Conservation (phyloP, 2,113 vertebrate species). For the Ginglymostoma cirratum region DNA sequence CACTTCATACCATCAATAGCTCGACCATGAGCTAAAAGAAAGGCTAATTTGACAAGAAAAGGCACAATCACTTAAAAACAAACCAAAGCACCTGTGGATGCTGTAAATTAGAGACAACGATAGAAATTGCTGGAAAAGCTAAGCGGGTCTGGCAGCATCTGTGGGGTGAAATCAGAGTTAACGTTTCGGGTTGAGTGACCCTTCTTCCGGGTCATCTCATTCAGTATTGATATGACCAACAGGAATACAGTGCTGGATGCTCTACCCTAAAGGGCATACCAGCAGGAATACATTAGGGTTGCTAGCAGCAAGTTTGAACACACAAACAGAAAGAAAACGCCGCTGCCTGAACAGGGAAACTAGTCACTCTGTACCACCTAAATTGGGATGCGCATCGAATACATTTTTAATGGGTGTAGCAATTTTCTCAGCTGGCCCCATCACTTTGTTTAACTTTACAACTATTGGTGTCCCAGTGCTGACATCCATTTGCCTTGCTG, state of each 20-base stretch:
- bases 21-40: too few species aligned
- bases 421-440: neutral
- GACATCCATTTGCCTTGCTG: neutral
- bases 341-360: neutral
- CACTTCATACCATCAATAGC: too few species aligned
- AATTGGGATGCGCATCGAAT: neutral
- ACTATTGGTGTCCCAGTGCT: neutral
- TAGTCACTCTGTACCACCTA: neutral
- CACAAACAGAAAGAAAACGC: neutral
- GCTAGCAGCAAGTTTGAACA: neutral
- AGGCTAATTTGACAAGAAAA: neutral
- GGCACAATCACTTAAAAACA: neutral
- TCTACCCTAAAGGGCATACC: too few species aligned
- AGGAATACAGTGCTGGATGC: neutral
- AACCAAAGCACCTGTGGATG: too few species aligned
- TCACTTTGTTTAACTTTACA: neutral
- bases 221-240: neutral
- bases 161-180: too few species aligned
- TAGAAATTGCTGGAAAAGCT: too few species aligned
- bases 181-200: too few species aligned
- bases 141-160: too few species aligned
- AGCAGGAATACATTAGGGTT: neutral
- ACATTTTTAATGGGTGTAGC: neutral
- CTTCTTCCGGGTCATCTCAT: neutral
- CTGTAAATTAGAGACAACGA: too few species aligned